Percentiles rank a stretch among this genome's conserved stretches.
Evolutionary conservation across 2,888 invertebrate species (phyloP).

Genomic region (Belgica antarctica): DNA sequence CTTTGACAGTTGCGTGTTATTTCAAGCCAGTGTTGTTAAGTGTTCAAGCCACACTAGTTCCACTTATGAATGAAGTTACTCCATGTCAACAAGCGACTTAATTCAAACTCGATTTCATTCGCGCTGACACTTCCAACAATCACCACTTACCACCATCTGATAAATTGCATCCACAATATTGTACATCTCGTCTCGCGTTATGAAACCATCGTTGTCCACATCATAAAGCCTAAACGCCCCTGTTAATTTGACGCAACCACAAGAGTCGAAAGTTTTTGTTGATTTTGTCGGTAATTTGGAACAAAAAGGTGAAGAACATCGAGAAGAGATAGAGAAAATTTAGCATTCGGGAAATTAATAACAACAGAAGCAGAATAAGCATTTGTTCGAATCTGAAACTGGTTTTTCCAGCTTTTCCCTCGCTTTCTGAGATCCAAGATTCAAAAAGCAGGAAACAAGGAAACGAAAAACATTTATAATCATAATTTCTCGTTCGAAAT

Average conservation of each 20-base stretch:
- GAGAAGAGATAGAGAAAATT: background rate
- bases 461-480: conserved; percentile 41
- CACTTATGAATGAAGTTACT: no score
- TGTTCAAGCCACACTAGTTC: no score
- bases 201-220: conserved; percentile 93
- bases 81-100: no score
- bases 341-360: no score
- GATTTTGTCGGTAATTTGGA: background rate
- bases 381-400: background rate
- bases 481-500: conserved; percentile 42
- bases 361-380: conserved; percentile 1
- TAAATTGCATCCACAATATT: conserved; percentile 97
- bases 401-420: conserved; percentile 12
- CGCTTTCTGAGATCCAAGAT: background rate
- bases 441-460: conserved; percentile 37
- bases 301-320: background rate
- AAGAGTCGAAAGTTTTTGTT: background rate
- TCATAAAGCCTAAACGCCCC: conserved; percentile 96
- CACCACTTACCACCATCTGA: conserved; percentile 97
- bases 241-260: conserved; percentile 53
- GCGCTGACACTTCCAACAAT: no score
- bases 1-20: no score
- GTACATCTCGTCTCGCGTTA: conserved; percentile 93
- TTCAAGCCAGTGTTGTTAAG: no score
- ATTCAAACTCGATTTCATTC: no score